Evolutionary conservation across 37 sponge, comb jelly and placozoan species (phyloP).

Genomic region (Beroe ovata): DNA sequence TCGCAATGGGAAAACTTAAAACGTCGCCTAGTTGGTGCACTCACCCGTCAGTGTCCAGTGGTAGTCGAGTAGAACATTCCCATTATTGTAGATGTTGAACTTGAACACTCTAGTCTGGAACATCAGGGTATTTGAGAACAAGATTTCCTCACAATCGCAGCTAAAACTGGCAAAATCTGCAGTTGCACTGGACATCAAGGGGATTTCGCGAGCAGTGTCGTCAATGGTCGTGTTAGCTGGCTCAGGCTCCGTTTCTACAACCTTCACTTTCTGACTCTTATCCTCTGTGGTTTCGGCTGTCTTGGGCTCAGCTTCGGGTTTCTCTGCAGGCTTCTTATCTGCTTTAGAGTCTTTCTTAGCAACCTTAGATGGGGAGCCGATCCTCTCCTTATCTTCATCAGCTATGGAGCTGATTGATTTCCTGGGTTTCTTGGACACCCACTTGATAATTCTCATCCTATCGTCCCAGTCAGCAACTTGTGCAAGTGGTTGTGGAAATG

Average conservation of each 20-base stretch:
- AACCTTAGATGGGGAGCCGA: constrained; percentile 43
- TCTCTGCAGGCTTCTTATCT: constrained; percentile 25
- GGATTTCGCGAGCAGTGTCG: constrained; percentile 75
- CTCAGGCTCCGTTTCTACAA: constrained; percentile 88
- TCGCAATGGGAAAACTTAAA: too few relatives aligned
- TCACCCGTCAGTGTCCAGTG: constrained; percentile 44
- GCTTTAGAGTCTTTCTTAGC: constrained; percentile 37
- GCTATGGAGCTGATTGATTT: constrained; percentile 44
- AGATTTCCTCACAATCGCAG: constrained; percentile 73
- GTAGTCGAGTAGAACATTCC: constrained; percentile 42
- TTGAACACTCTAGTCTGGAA: constrained; percentile 85
- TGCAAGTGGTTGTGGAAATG: constrained; percentile 71
- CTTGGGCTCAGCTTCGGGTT: constrained; percentile 27
- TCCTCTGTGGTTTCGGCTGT: background rate
- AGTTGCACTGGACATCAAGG: constrained; percentile 73
- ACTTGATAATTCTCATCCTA: constrained; percentile 82
- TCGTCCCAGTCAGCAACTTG: constrained; percentile 96
- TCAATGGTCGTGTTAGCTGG: constrained; percentile 79
- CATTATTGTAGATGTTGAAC: constrained; percentile 70
- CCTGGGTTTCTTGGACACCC: constrained; percentile 76
- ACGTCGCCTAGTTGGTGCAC: too few relatives aligned
- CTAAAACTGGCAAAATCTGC: constrained; percentile 77
- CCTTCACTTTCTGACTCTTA: constrained; percentile 62
- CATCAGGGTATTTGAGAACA: constrained; percentile 89
- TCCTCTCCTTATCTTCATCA: constrained; percentile 26